These are phyloP conservation scores for Drosophila watanabei DNA, from an alignment of 1,140 invertebrate genomes.

Conservation along the genomic window DNA sequence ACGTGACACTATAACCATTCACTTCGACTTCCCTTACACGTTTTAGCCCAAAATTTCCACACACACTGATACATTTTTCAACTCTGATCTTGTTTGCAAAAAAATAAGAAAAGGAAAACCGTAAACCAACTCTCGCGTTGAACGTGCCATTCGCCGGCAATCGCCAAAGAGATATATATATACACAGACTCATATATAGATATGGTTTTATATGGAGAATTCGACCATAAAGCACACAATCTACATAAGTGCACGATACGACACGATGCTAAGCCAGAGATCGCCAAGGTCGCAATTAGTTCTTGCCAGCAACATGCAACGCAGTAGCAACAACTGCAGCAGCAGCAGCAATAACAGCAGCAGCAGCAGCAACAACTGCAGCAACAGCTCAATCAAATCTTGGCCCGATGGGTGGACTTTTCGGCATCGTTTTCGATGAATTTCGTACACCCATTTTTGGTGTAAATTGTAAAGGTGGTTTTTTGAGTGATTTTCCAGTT, in stretches of 20 bases:
- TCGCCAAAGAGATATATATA: conserved; percentile 7
- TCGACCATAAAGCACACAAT: conserved; percentile 50
- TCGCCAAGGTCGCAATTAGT: conserved; percentile 81
- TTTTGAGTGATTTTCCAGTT: conserved; percentile 8
- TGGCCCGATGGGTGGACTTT: conserved; percentile 28
- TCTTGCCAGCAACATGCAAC: conserved; percentile 54
- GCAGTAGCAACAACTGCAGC: conserved; percentile 16
- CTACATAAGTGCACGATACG: conserved; percentile 69
- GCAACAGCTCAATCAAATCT: conserved; percentile 60
- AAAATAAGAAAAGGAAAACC: not conserved
- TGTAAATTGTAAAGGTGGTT: conserved; percentile 60
- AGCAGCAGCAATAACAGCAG: conserved; percentile 28
- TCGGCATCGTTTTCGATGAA: conserved; percentile 24
- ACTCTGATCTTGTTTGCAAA: conserved; percentile 15
- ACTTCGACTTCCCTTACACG: conserved; percentile 9
- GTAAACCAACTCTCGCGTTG: conserved; percentile 4
- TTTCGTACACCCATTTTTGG: conserved; percentile 58
- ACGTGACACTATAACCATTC: conserved; percentile 14
- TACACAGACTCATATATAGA: not conserved
- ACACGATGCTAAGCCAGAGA: conserved; percentile 17
- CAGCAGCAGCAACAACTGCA: conserved; percentile 22
- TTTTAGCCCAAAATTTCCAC: conserved; percentile 9
- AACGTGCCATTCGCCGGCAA: conserved; percentile 27
- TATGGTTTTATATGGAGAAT: conserved; percentile 12
- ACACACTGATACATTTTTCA: not conserved